A percentile compares a stretch with the other conserved stretches of the same genome.
Evolutionary conservation across 2,888 invertebrate species (phyloP).

Genomic region (Neocrepidodera transversa): DNA sequence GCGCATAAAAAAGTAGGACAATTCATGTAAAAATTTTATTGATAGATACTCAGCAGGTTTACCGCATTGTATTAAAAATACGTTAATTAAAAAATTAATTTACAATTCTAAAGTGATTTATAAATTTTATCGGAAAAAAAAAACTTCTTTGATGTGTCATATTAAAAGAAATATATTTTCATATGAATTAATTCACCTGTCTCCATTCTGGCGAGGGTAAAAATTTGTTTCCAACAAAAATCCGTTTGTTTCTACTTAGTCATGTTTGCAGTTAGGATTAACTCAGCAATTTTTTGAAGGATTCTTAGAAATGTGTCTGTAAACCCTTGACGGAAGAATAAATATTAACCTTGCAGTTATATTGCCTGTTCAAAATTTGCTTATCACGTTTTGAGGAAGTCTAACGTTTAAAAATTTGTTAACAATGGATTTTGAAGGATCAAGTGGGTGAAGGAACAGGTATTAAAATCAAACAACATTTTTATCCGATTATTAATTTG

Average conservation of each 20-base stretch:
- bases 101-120: too few species aligned
- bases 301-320: conserved; percentile 9
- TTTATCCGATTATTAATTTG: background rate
- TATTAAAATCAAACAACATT: background rate
- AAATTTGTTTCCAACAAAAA: background rate
- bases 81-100: too few species aligned
- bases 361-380: background rate
- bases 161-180: too few species aligned
- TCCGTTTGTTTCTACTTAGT: conserved; percentile 22
- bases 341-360: conserved; percentile 6
- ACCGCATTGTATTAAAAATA: too few species aligned
- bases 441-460: background rate
- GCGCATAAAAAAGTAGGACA: too few species aligned
- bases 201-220: background rate
- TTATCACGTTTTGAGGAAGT: conserved; percentile 7
- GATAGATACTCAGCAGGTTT: too few species aligned
- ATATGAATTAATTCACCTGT: conserved; percentile 14
- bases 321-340: conserved; percentile 5
- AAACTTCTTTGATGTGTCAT: background rate
- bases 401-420: background rate
- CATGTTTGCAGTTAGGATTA: conserved; percentile 21
- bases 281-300: conserved; percentile 14
- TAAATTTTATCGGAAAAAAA: too few species aligned
- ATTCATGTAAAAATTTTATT: too few species aligned
- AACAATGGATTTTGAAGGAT: background rate